phyloP scores from a whole-genome alignment of 2,888 invertebrate species.

The Peribatodes rhomboidaria region DNA sequence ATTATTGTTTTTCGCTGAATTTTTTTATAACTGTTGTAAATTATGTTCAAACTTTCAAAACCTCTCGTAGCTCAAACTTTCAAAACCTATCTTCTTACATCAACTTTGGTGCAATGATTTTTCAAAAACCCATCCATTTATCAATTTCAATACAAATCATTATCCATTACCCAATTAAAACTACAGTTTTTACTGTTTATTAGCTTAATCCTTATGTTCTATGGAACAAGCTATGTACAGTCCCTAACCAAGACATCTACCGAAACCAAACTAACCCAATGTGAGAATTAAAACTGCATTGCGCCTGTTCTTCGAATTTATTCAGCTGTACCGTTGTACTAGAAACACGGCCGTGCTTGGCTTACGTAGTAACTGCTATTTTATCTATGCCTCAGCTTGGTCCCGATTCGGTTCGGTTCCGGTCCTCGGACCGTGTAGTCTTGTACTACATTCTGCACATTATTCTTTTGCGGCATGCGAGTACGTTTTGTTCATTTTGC shows the following conservation, averaged over 20 bases:
- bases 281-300: slow-evolving; percentile 48
- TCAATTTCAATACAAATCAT: no score
- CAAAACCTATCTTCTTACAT: no score
- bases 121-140: no score
- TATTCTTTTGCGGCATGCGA: slow-evolving; percentile 21
- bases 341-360: not conserved
- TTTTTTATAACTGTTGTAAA: no score
- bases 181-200: no score
- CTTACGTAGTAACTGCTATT: not conserved
- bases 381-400: not conserved
- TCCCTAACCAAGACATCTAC: slow-evolving; percentile 30
- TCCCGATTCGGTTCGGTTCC: not conserved
- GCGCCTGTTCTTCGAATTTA: slow-evolving; percentile 33
- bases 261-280: slow-evolving; percentile 45
- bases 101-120: no score
- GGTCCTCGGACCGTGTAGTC: slow-evolving; percentile 25
- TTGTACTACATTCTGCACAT: slow-evolving; percentile 29
- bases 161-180: no score
- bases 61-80: no score
- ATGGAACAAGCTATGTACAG: no score
- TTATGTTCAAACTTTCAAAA: no score
- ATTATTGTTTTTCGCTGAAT: not conserved
- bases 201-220: no score
- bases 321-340: not conserved
- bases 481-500: not conserved